These are phyloP conservation scores for Odontomyia ornata DNA, from an alignment of 2,888 invertebrate genomes.

Conservation along the genomic window DNA sequence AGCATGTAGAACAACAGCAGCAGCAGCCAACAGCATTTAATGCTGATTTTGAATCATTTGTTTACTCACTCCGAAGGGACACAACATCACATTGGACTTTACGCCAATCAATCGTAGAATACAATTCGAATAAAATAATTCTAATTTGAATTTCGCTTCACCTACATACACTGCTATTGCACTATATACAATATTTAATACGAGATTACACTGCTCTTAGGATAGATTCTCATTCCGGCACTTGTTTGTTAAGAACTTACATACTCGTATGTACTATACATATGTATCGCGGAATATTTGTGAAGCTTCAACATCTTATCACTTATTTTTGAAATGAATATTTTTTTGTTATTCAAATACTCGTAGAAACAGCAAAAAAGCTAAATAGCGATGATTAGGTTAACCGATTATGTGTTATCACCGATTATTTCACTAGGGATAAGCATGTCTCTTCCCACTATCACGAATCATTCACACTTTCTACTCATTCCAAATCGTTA, in stretches of 20 bases:
- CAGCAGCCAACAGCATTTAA: no score
- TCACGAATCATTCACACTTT: slow-evolving; percentile 24
- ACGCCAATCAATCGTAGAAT: slow-evolving; percentile 8
- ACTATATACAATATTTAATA: no score
- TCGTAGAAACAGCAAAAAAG: no score
- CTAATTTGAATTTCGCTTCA: neutral
- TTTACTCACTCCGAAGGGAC: slow-evolving; percentile 1
- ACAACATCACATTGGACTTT: slow-evolving; percentile 31
- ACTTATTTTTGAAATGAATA: neutral
- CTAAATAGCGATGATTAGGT: neutral
- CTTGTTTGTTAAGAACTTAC: slow-evolving; percentile 6
- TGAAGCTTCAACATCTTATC: neutral
- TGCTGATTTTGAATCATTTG: slow-evolving; percentile 6
- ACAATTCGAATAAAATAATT: neutral
- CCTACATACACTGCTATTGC: neutral
- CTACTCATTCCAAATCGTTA: neutral
- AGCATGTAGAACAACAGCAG: neutral
- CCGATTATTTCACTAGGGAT: neutral
- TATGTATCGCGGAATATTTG: neutral
- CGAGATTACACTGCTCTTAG: neutral
- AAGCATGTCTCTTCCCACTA: neutral
- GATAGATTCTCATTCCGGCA: neutral
- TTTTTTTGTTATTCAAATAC: neutral
- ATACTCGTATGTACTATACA: neutral
- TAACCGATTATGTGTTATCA: slow-evolving; percentile 5